phyloP scores from a whole-genome alignment of 2,888 invertebrate species.

The Selenia dentaria region DNA sequence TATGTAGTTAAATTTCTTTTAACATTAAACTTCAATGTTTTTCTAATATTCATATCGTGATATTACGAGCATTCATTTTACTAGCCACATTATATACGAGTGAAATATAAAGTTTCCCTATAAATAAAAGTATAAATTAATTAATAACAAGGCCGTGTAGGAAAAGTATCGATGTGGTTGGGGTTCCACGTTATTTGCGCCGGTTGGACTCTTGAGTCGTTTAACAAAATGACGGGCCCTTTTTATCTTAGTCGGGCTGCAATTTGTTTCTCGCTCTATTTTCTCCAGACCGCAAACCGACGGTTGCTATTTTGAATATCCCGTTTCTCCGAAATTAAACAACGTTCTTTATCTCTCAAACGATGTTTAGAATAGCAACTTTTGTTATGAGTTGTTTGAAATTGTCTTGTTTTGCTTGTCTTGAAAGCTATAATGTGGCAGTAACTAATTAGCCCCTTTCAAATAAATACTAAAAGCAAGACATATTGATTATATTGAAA shows the following conservation, averaged over 20 bases:
- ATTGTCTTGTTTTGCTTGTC: no score
- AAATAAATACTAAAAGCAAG: no score
- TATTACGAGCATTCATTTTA: no score
- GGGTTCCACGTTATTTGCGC: slow-evolving; percentile 61
- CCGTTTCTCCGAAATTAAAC: slow-evolving; percentile 68
- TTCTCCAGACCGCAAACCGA: slow-evolving; percentile 71
- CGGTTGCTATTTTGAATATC: slow-evolving; percentile 71
- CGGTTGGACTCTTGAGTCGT: slow-evolving; percentile 65
- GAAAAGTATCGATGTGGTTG: slow-evolving; percentile 46
- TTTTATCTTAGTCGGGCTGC: slow-evolving; percentile 79
- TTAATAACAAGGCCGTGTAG: slow-evolving; percentile 13
- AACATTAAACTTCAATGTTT: no score
- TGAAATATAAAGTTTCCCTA: no score
- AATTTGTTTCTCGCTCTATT: slow-evolving; percentile 78
- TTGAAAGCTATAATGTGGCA: no score
- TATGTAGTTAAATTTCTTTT: no score
- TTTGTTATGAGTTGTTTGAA: background rate
- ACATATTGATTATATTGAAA: no score
- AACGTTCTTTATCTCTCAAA: slow-evolving; percentile 38
- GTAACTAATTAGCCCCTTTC: no score
- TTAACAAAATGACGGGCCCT: slow-evolving; percentile 81
- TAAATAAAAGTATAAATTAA: slow-evolving; percentile 9
- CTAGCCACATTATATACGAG: no score
- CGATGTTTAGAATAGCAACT: background rate
- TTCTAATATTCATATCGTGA: no score